A percentile compares a stretch with the other conserved stretches of the same genome.
Evolutionary conservation across 2,888 invertebrate genomes (phyloP).

Genomic region (Lasioglossum zephyrum): DNA sequence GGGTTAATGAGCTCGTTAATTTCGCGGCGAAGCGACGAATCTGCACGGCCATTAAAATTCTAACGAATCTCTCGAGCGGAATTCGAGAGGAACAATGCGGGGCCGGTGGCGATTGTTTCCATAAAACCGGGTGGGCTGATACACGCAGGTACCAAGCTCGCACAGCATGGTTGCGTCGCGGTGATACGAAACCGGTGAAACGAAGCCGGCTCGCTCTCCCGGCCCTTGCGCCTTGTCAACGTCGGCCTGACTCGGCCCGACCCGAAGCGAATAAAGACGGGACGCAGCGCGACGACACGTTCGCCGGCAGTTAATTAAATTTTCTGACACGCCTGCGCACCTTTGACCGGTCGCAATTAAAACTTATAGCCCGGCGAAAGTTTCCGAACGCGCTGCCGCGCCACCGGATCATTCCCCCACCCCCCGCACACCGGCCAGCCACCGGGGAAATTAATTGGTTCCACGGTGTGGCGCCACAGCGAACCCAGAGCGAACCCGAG

Average conservation of each 20-base stretch:
- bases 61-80: conserved; percentile 51
- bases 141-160: conserved; percentile 30
- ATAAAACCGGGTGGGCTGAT: conserved; percentile 44
- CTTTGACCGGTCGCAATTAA: conserved; percentile 65
- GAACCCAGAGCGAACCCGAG: background rate
- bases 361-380: conserved; percentile 59
- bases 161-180: background rate
- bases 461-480: conserved; percentile 6
- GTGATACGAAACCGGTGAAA: conserved; percentile 6
- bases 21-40: conserved; percentile 45
- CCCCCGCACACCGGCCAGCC: conserved; percentile 10
- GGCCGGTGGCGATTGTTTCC: conserved; percentile 48
- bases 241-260: too few species aligned
- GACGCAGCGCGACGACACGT: conserved; percentile 32
- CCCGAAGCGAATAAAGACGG: conserved; percentile 29
- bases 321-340: conserved; percentile 56
- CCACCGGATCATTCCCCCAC: conserved; percentile 25
- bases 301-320: conserved; percentile 62
- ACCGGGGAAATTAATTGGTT: conserved; percentile 58
- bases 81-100: conserved; percentile 42
- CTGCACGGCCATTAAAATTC: conserved; percentile 42
- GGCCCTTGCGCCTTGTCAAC: background rate
- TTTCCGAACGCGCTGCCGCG: conserved; percentile 27
- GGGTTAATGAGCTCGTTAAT: conserved; percentile 58
- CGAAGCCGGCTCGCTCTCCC: background rate